A percentile compares a stretch with the other conserved stretches of the same genome.
phyloP scores from a whole-genome alignment of 2,113 vertebrate species.

The Cettia cetti region DNA sequence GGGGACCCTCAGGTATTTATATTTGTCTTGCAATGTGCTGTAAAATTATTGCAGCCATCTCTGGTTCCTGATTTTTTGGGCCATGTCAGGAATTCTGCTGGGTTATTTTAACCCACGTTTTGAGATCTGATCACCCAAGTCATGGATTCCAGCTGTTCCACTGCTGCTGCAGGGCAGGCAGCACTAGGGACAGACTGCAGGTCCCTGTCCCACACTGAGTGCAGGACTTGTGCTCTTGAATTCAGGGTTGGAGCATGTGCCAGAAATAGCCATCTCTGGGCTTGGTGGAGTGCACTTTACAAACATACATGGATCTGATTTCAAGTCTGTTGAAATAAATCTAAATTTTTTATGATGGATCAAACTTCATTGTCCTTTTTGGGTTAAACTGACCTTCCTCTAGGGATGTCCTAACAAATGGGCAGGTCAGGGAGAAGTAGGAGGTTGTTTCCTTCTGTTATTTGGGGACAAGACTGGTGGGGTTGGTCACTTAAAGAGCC shows the following conservation, averaged over 20 bases:
- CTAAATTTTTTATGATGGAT: neutral
- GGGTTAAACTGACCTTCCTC: neutral
- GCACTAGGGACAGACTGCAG: neutral
- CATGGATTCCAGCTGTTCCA: neutral
- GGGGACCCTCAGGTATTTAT: neutral
- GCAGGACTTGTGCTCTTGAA: rapidly evolving
- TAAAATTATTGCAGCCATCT: neutral
- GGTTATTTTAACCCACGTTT: neutral
- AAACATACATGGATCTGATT: neutral
- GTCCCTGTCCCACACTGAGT: neutral
- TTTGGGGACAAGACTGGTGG: neutral
- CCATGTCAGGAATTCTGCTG: neutral
- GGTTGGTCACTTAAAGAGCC: neutral
- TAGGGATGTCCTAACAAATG: rapidly evolving
- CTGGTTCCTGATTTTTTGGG: neutral
- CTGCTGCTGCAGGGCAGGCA: neutral
- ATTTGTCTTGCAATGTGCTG: neutral
- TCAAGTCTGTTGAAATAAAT: neutral
- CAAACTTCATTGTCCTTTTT: neutral
- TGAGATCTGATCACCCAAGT: neutral
- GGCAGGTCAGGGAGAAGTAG: neutral
- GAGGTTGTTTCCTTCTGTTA: neutral
- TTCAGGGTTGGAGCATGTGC: neutral
- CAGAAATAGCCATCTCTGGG: neutral
- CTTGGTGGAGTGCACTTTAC: neutral